Conservation (phyloP, 2,888 invertebrate genomes). For the Dryococelus australis region DNA sequence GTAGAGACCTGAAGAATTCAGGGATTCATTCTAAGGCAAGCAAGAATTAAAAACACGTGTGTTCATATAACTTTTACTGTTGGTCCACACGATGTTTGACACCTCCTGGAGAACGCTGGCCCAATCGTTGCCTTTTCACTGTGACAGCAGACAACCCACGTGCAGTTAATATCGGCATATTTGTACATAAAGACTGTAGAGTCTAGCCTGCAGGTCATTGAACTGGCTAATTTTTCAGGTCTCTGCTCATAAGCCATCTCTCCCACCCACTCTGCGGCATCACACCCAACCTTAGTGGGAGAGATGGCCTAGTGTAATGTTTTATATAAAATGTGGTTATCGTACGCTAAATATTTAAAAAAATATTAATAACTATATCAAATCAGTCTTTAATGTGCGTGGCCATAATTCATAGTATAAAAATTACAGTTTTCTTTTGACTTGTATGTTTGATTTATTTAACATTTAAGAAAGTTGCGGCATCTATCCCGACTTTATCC, state of each 20-base stretch:
- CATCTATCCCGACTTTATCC: slow-evolving; percentile 17
- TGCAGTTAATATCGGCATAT: too few species aligned
- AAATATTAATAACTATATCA: neutral
- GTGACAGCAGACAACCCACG: too few species aligned
- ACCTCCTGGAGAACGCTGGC: too few species aligned
- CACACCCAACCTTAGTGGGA: neutral
- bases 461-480: neutral
- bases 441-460: neutral
- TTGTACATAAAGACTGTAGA: too few species aligned
- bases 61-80: too few species aligned
- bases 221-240: neutral
- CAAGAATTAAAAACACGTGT: too few species aligned
- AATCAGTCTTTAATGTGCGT: neutral
- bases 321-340: neutral
- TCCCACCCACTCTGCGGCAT: slow-evolving; percentile 26
- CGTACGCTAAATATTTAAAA: neutral
- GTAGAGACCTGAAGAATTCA: too few species aligned
- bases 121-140: too few species aligned
- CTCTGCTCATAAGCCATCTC: slow-evolving; percentile 16
- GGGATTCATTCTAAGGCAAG: too few species aligned
- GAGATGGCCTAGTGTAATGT: slow-evolving; percentile 10
- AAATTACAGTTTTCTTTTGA: neutral
- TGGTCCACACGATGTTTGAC: too few species aligned
- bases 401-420: neutral
- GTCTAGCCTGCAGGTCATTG: too few species aligned